phyloP scores from a whole-genome alignment of 2,888 invertebrate genomes.

The Xanthorhoe spadicearia region DNA sequence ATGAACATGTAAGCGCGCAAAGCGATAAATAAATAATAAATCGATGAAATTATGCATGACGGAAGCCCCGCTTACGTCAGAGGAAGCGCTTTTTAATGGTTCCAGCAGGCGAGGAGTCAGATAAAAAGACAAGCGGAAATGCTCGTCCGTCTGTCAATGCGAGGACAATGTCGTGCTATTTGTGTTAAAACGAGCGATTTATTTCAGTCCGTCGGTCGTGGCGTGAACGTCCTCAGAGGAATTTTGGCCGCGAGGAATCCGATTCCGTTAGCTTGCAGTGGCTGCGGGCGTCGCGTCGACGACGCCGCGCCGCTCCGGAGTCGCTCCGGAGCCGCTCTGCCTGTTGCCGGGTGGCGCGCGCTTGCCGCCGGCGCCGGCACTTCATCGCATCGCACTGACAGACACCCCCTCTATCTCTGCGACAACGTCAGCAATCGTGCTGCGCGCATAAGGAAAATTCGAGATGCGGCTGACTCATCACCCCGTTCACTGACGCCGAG shows the following conservation, averaged over 20 bases:
- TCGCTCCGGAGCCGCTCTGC: conserved; percentile 47
- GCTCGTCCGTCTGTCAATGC: conserved; percentile 78
- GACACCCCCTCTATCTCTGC: conserved; percentile 59
- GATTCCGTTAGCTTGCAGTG: conserved; percentile 75
- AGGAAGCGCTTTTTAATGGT: conserved; percentile 61
- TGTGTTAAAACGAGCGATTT: conserved; percentile 83
- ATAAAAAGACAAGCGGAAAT: conserved; percentile 80
- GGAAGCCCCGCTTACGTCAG: conserved; percentile 66
- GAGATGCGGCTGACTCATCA: conserved; percentile 79
- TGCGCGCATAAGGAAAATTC: conserved; percentile 79
- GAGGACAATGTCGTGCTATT: conserved; percentile 82
- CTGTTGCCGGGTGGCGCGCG: conserved; percentile 51
- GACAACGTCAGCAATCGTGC: conserved; percentile 67
- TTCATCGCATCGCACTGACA: conserved; percentile 43
- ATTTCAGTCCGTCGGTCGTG: conserved; percentile 83
- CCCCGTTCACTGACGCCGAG: conserved; percentile 58
- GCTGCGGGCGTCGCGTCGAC: conserved; percentile 47
- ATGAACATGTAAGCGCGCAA: conserved; percentile 34
- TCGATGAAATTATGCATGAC: conserved; percentile 58
- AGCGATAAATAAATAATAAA: conserved; percentile 50
- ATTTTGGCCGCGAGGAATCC: conserved; percentile 81
- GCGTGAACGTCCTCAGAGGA: conserved; percentile 82
- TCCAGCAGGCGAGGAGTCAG: conserved; percentile 49
- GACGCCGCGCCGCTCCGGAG: conserved; percentile 47
- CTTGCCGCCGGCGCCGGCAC: conserved; percentile 39